These are phyloP conservation scores for Alces alces DNA, from an alignment of 2,113 vertebrate species.

Conservation along the genomic window DNA sequence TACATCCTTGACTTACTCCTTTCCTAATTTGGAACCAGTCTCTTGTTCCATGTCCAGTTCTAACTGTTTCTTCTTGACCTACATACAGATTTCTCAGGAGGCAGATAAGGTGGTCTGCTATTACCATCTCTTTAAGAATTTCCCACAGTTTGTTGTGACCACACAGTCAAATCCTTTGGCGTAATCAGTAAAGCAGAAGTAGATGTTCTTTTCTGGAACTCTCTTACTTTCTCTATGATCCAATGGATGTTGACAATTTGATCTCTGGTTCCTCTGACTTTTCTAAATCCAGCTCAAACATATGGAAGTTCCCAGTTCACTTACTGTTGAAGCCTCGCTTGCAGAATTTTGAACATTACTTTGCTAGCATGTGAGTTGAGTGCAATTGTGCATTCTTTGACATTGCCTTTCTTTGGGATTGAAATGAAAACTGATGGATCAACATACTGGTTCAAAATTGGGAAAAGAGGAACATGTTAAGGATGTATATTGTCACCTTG, in stretches of 20 bases:
- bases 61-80: background rate
- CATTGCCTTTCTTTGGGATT: background rate
- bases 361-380: background rate
- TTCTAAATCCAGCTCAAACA: background rate
- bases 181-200: background rate
- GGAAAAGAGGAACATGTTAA: background rate
- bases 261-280: background rate
- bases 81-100: background rate
- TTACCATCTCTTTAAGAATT: background rate
- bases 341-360: background rate
- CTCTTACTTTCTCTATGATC: background rate
- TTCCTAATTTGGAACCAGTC: background rate
- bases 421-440: background rate
- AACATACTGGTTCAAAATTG: background rate
- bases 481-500: background rate
- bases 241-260: background rate
- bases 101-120: background rate
- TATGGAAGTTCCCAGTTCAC: background rate
- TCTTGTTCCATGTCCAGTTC: background rate
- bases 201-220: background rate
- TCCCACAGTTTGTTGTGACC: background rate
- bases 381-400: background rate
- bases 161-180: background rate
- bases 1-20: background rate
- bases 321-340: background rate